These are phyloP conservation scores for Scaptomyza graminum DNA, from an alignment of 1,140 invertebrate species.

Conservation along the genomic window DNA sequence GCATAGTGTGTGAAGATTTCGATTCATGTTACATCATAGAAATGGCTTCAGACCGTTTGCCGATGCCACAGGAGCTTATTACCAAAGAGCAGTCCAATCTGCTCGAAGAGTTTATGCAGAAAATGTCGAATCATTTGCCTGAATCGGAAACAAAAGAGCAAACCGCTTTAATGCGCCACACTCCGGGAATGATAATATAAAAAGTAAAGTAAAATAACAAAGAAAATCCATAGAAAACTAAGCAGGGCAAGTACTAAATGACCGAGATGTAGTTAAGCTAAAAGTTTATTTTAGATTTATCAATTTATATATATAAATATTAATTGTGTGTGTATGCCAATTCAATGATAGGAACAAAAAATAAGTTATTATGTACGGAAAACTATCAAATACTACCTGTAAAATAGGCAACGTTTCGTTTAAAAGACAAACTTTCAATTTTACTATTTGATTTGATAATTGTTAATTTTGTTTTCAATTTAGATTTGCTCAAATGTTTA, in stretches of 20 bases:
- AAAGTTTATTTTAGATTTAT: conserved; percentile 25
- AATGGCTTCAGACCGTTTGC: conserved; percentile 72
- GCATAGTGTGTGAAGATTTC: conserved; percentile 65
- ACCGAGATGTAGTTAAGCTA: conserved; percentile 19
- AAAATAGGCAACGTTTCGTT: conserved; percentile 29
- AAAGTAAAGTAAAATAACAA: conserved; percentile 12
- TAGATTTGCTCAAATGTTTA: conserved; percentile 17
- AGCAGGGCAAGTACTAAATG: conserved; percentile 24
- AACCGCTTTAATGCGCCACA: background rate
- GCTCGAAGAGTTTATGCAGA: conserved; percentile 66
- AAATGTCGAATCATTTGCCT: conserved; percentile 48
- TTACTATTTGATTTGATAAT: conserved; percentile 28
- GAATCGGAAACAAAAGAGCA: conserved; percentile 13
- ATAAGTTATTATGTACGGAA: background rate
- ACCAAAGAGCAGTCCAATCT: conserved; percentile 70
- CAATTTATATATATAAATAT: conserved; percentile 7
- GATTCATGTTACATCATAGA: conserved; percentile 70
- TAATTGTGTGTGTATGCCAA: conserved; percentile 9
- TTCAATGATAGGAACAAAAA: conserved; percentile 15
- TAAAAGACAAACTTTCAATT: conserved; percentile 26
- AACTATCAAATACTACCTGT: background rate
- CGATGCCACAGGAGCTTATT: conserved; percentile 83
- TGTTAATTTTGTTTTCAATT: conserved; percentile 58
- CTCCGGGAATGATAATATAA: conserved; percentile 14
- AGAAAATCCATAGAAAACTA: conserved; percentile 22